Evolutionary conservation across 2,888 invertebrate genomes (phyloP).

Genomic region (Heliconius charithonia): DNA sequence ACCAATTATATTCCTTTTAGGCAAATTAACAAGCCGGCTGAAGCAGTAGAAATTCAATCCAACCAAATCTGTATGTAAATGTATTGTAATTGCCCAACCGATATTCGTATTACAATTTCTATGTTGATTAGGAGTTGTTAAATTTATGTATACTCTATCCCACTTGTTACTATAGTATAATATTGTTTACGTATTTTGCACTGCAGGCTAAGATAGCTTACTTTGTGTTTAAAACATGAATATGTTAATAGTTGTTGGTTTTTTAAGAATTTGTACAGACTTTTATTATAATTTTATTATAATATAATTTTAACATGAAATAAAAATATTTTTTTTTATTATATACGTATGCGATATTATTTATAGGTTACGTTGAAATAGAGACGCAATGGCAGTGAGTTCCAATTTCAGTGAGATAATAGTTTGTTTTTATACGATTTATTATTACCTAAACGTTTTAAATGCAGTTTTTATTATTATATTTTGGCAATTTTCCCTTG

Average conservation of each 20-base stretch:
- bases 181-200: conserved; percentile 63
- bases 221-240: background rate
- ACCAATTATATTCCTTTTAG: conserved; percentile 80
- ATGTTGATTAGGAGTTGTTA: conserved; percentile 71
- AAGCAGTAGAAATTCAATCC: conserved; percentile 75
- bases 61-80: conserved; percentile 80
- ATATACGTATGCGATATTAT: too few relatives aligned
- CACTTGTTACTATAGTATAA: conserved; percentile 70
- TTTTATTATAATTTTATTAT: background rate
- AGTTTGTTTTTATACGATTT: too few relatives aligned
- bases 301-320: too few relatives aligned
- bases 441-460: too few relatives aligned
- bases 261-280: background rate
- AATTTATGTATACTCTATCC: conserved; percentile 62
- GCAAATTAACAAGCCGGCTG: conserved; percentile 77
- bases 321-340: background rate
- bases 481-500: too few relatives aligned
- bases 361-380: too few relatives aligned
- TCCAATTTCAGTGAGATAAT: too few relatives aligned
- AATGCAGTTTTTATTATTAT: too few relatives aligned
- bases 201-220: conserved; percentile 45
- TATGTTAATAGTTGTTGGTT: conserved; percentile 2
- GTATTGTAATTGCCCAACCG: conserved; percentile 76
- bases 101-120: conserved; percentile 77
- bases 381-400: too few relatives aligned